Conservation (phyloP, 2,113 vertebrate genomes). For the Chaetodon trifascialis region DNA sequence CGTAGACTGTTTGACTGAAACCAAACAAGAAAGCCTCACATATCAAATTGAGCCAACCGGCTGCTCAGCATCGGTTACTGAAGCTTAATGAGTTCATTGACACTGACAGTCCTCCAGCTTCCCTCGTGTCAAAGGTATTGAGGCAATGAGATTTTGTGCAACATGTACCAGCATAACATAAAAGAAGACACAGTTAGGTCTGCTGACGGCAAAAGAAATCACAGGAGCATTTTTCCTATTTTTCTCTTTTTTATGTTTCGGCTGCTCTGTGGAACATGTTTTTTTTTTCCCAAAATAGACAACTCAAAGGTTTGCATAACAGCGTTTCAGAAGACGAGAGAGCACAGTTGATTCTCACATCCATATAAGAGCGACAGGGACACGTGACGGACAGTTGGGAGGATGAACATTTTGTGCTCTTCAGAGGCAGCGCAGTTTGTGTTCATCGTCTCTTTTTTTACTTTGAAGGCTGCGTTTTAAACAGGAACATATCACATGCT, state of each 20-base stretch:
- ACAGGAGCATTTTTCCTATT: background rate
- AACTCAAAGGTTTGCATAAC: slow-evolving; percentile 47
- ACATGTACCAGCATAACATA: background rate
- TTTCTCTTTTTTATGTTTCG: background rate
- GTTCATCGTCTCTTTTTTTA: slow-evolving; percentile 1
- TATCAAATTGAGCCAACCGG: too few species aligned
- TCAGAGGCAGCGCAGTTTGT: slow-evolving; percentile 26
- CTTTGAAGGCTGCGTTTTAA: background rate
- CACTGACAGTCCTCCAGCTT: background rate
- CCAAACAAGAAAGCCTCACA: too few species aligned
- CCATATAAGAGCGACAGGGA: slow-evolving; percentile 31
- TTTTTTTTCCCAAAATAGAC: slow-evolving; percentile 22
- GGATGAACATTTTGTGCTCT: slow-evolving; percentile 42
- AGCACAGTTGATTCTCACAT: slow-evolving; percentile 29
- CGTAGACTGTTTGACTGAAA: too few species aligned
- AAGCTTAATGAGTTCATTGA: background rate
- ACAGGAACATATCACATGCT: background rate
- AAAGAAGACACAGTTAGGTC: background rate
- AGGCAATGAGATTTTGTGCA: background rate
- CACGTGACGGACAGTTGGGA: slow-evolving; percentile 52
- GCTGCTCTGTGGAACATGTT: background rate
- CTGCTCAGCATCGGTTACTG: background rate
- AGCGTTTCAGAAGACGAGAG: slow-evolving; percentile 11
- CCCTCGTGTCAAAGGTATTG: background rate
- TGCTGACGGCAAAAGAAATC: background rate